These are phyloP conservation scores for Squalus acanthias DNA, from an alignment of 2,797 vertebrate genomes.

Conservation along the genomic window DNA sequence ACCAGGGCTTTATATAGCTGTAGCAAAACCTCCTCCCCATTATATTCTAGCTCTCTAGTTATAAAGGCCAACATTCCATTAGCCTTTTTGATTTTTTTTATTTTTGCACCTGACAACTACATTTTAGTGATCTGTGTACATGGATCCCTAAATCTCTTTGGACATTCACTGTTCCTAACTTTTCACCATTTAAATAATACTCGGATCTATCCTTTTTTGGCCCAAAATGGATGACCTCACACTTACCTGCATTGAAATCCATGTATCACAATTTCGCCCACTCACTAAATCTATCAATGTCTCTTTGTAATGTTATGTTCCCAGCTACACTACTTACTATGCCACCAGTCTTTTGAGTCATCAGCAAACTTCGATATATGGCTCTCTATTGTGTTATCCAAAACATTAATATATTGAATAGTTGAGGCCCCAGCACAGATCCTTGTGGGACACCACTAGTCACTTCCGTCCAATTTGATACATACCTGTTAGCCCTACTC, in stretches of 20 bases:
- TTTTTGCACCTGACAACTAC: neutral
- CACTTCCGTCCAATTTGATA: neutral
- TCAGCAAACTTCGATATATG: neutral
- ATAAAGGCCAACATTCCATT: neutral
- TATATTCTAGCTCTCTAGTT: neutral
- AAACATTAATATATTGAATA: neutral
- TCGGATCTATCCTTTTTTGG: neutral
- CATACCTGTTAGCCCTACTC: neutral
- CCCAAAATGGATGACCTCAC: neutral
- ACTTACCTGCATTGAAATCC: neutral
- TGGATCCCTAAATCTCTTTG: neutral
- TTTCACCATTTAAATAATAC: neutral
- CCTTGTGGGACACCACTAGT: neutral
- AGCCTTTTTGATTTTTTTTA: neutral
- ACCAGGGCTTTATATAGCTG: neutral
- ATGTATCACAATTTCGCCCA: neutral
- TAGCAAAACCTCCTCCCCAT: neutral
- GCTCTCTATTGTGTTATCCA: no score
- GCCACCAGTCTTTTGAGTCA: neutral
- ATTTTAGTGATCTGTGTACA: neutral
- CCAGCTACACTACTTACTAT: neutral
- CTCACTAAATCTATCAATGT: neutral
- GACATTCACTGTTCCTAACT: neutral
- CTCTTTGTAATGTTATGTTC: neutral
- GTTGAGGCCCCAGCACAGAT: neutral